Evolutionary conservation across 2,113 vertebrate species (phyloP).

Genomic region (Athene noctua): DNA sequence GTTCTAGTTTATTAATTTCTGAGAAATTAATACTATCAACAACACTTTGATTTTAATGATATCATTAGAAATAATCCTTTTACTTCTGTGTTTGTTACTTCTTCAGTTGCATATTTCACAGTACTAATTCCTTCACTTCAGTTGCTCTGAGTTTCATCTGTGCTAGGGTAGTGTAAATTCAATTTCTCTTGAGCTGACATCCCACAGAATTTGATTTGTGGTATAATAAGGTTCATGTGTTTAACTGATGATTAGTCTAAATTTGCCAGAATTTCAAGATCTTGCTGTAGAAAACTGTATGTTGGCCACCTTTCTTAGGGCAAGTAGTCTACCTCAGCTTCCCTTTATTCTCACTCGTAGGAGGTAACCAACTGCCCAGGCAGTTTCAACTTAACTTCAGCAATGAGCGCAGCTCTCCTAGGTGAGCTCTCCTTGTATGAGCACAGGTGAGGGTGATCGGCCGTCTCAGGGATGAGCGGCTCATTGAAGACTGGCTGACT

Average conservation of each 20-base stretch:
- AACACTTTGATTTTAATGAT: slow-evolving; percentile 9
- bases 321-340: neutral
- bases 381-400: neutral
- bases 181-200: neutral
- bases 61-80: slow-evolving; percentile 1
- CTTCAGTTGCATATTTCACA: neutral
- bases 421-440: neutral
- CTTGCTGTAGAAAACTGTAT: neutral
- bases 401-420: neutral
- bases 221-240: neutral
- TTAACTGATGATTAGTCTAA: neutral
- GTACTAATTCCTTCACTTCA: neutral
- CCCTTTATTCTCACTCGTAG: neutral
- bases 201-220: neutral
- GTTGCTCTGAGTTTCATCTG: neutral
- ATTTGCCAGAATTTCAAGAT: neutral
- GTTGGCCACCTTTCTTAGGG: neutral
- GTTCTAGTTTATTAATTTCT: slow-evolving; percentile 31
- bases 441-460: neutral
- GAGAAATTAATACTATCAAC: neutral
- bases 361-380: neutral
- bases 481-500: neutral
- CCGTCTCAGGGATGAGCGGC: neutral
- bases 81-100: neutral
- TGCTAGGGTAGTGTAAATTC: neutral